phyloP scores from a whole-genome alignment of 2,113 vertebrate species.

The Lepisosteus oculatus region DNA sequence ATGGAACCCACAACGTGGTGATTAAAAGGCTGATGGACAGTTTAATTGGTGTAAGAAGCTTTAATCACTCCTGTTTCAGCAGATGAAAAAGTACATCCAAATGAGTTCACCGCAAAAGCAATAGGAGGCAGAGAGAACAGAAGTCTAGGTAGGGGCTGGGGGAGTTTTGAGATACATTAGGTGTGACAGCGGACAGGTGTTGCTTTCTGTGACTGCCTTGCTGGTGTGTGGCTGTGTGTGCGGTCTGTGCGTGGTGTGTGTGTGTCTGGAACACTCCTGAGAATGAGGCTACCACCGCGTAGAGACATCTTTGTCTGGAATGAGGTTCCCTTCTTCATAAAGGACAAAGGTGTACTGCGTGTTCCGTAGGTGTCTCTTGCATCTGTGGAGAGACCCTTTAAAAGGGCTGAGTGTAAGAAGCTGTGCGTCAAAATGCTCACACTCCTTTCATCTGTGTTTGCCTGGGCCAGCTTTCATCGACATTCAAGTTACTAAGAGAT shows the following conservation, averaged over 20 bases:
- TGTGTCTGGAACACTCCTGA: neutral
- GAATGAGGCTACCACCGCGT: neutral
- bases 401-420: too few relatives aligned
- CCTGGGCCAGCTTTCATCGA: too few relatives aligned
- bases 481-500: too few relatives aligned
- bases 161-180: neutral
- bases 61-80: constrained; percentile 40
- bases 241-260: neutral
- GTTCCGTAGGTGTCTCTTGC: too few relatives aligned
- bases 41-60: constrained; percentile 39
- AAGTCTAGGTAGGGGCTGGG: constrained; percentile 25
- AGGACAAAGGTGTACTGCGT: too few relatives aligned
- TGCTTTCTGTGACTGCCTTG: neutral
- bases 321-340: neutral
- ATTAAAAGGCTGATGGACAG: constrained; percentile 17
- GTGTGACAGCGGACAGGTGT: constrained; percentile 8
- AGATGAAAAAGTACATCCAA: constrained; percentile 41
- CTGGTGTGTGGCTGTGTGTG: neutral
- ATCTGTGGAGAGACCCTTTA: too few relatives aligned
- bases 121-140: neutral
- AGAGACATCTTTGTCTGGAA: neutral
- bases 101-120: constrained; percentile 30
- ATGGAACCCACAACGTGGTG: neutral
- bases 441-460: too few relatives aligned
- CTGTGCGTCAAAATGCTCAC: too few relatives aligned